These are phyloP conservation scores for Drosophila tristis DNA, from an alignment of 1,140 invertebrate species.

Conservation along the genomic window DNA sequence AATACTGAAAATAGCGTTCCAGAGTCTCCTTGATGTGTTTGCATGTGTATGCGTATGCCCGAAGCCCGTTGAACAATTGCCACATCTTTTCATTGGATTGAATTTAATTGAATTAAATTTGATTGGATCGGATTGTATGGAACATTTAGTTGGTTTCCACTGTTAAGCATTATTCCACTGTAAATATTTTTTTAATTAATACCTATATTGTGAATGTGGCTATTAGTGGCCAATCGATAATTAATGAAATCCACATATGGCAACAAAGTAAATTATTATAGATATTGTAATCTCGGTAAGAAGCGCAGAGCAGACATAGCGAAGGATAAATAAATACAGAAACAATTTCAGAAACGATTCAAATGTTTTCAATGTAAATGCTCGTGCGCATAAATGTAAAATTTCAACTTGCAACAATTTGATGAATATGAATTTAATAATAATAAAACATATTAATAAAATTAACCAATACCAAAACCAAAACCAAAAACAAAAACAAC, in stretches of 20 bases:
- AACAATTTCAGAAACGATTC: conserved; percentile 38
- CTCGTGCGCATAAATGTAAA: conserved; percentile 66
- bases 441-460: conserved; percentile 33
- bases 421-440: conserved; percentile 78
- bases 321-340: conserved; percentile 25
- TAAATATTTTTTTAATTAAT: conserved; percentile 72
- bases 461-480: conserved; percentile 14
- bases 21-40: conserved; percentile 61
- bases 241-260: conserved; percentile 56
- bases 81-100: not conserved
- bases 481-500: conserved; percentile 11
- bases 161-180: conserved; percentile 77
- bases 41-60: conserved; percentile 55
- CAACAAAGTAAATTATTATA: conserved; percentile 49
- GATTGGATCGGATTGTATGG: conserved; percentile 5
- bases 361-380: conserved; percentile 74
- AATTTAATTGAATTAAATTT: conserved; percentile 4
- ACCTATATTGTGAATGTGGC: conserved; percentile 53
- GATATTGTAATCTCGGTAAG: conserved; percentile 54
- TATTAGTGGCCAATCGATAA: conserved; percentile 55
- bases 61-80: conserved; percentile 17
- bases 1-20: conserved; percentile 31
- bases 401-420: conserved; percentile 73
- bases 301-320: not conserved
- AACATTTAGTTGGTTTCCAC: conserved; percentile 59